These are phyloP conservation scores for Rhincodon typus DNA, from an alignment of 2,797 vertebrate genomes.

Conservation along the genomic window DNA sequence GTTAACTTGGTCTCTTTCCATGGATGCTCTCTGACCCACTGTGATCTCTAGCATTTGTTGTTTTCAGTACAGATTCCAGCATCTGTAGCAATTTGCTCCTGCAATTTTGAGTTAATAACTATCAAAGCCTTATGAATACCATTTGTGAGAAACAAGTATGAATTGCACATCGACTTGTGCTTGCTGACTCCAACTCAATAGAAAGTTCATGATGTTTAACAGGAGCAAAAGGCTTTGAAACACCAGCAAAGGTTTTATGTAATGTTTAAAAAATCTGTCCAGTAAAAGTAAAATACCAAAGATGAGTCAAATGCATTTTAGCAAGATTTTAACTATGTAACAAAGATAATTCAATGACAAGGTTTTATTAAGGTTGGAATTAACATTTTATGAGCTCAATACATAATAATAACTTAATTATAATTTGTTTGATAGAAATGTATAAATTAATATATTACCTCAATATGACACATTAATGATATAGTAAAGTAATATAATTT, in stretches of 20 bases:
- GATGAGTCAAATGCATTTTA: neutral
- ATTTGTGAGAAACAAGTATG: neutral
- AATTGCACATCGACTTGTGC: neutral
- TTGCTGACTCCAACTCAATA: neutral
- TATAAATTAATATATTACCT: conserved; percentile 17
- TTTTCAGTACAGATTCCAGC: too few relatives aligned
- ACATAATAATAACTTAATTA: conserved; percentile 17
- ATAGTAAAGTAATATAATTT: neutral
- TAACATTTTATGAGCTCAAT: conserved; percentile 22
- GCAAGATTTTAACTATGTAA: neutral
- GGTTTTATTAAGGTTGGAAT: neutral
- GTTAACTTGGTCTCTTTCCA: too few relatives aligned
- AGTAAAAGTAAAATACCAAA: neutral
- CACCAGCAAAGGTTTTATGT: neutral
- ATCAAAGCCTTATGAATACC: neutral
- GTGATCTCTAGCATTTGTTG: too few relatives aligned
- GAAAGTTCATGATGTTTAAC: too few relatives aligned
- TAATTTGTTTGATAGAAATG: conserved; percentile 19
- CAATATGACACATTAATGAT: neutral
- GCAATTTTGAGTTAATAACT: neutral
- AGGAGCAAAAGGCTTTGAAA: neutral
- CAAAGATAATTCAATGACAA: neutral
- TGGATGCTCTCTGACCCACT: too few relatives aligned
- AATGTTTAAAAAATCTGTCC: neutral
- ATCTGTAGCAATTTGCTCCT: too few relatives aligned